These are phyloP conservation scores for Nysson spinosus DNA, from an alignment of 2,888 invertebrate genomes.

Conservation along the genomic window DNA sequence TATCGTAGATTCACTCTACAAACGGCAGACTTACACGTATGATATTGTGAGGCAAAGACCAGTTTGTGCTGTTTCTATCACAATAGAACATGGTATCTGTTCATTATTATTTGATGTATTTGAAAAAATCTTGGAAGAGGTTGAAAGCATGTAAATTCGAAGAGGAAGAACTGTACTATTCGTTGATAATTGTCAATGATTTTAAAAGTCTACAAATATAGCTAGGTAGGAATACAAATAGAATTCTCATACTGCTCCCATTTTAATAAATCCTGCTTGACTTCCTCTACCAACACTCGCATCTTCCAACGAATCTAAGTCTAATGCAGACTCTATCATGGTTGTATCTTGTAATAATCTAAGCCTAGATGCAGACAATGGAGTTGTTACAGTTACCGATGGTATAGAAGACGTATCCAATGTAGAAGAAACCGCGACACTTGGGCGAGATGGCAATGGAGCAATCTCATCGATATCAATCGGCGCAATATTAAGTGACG, in stretches of 20 bases:
- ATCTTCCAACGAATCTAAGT: slow-evolving; percentile 91
- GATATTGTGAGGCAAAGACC: no score
- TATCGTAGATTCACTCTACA: no score
- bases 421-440: slow-evolving; percentile 65
- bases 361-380: slow-evolving; percentile 83
- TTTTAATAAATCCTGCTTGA: slow-evolving; percentile 83
- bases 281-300: slow-evolving; percentile 84
- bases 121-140: no score
- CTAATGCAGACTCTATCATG: slow-evolving; percentile 93
- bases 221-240: slow-evolving; percentile 35
- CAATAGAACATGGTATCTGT: no score
- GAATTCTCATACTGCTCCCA: slow-evolving; percentile 76
- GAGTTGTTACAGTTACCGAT: slow-evolving; percentile 72
- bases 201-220: slow-evolving; percentile 37
- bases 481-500: slow-evolving; percentile 77
- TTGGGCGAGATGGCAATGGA: slow-evolving; percentile 74
- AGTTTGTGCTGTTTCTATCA: no score
- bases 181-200: slow-evolving; percentile 18
- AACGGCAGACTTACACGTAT: no score
- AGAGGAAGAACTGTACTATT: slow-evolving; percentile 34
- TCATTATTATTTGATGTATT: no score
- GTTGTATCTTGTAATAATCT: slow-evolving; percentile 91
- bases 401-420: slow-evolving; percentile 66
- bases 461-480: slow-evolving; percentile 76
- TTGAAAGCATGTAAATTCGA: neutral